phyloP scores from a whole-genome alignment of 2,888 invertebrate species.

The Cenopis cana region DNA sequence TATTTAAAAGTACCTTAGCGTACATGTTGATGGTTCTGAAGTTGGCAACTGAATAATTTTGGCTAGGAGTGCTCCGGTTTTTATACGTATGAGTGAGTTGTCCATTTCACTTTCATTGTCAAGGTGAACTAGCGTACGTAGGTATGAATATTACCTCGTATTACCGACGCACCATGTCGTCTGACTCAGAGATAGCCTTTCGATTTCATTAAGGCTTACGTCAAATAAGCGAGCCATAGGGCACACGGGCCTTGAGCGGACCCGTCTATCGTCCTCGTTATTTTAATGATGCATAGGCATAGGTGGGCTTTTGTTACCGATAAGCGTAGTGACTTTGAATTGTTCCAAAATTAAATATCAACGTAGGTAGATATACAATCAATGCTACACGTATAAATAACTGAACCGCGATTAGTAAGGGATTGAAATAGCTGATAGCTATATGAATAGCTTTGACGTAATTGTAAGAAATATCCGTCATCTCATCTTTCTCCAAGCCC shows the following conservation, averaged over 20 bases:
- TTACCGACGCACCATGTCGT: conserved; percentile 38
- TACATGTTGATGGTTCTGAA: conserved; percentile 80
- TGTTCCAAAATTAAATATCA: neutral
- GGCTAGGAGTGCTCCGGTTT: conserved; percentile 75
- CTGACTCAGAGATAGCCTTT: conserved; percentile 81
- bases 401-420: too few species aligned
- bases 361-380: too few species aligned
- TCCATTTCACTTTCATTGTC: conserved; percentile 82
- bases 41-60: conserved; percentile 83
- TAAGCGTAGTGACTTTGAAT: conserved; percentile 19
- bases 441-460: too few species aligned
- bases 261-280: conserved; percentile 38
- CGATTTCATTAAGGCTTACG: conserved; percentile 68
- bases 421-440: too few species aligned
- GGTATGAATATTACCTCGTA: conserved; percentile 36
- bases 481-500: too few species aligned
- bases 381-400: too few species aligned
- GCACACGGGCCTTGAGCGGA: conserved; percentile 61
- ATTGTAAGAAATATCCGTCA: too few species aligned
- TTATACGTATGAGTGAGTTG: conserved; percentile 73
- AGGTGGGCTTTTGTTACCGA: conserved; percentile 33
- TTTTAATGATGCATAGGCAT: conserved; percentile 43
- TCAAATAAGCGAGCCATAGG: conserved; percentile 48
- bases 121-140: conserved; percentile 68
- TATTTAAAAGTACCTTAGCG: conserved; percentile 70